Evolutionary conservation across 2,113 vertebrate genomes (phyloP), one percentile per base, ranked within the genome.

Genomic region (Onychostruthus taczanowskii): DNA sequence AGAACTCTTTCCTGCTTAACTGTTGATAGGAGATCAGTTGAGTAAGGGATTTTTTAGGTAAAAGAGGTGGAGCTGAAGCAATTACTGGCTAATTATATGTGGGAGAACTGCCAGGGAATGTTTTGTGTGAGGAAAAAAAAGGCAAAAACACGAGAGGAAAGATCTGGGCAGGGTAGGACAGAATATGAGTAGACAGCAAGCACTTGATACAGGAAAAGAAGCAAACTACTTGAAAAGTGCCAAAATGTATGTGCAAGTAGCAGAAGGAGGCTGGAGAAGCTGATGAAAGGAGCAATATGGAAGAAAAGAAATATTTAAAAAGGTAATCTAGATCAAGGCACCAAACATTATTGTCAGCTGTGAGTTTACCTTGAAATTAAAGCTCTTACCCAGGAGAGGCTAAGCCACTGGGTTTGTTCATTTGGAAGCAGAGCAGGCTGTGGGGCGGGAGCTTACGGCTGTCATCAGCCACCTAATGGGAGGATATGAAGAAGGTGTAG

Each of bases 11-110:
- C 52, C 47, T n/a, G 21, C 18, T 62, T n/a, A 79, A 79, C 31
- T 49, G 52, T 78, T 88, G 50, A 78, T 28, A 93, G 53, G 17
- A 70, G 3, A 81, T 94, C 52, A 90, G 69, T 63, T 50, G 66
- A 85, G 55, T 75, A 88, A 70, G 41, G 50, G 66, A 79, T 70
- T 85, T 88, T 88, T 93, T 62, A 70, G 70, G 67, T 44, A 82
- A 83, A 93, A 90, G 66, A 91, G 46, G 62, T 56, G n/a, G 62
- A 94, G 76, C 52, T 93, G 70, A 85, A 89, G 70, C 46, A 86
- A 75, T 75, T 93, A 82, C 66, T 91, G 59, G 27, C 23, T 89
- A 82, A 55, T 85, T 93, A 61, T 22, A 56, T 30, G 46, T 58
- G 37, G 72, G 52, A 93, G 13, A 61, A 79, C 52, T 53, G 67